Evolutionary conservation across 2,888 invertebrate genomes (phyloP), one percentile per base, ranked within the genome.

Genomic region (Lycia hirtaria): DNA sequence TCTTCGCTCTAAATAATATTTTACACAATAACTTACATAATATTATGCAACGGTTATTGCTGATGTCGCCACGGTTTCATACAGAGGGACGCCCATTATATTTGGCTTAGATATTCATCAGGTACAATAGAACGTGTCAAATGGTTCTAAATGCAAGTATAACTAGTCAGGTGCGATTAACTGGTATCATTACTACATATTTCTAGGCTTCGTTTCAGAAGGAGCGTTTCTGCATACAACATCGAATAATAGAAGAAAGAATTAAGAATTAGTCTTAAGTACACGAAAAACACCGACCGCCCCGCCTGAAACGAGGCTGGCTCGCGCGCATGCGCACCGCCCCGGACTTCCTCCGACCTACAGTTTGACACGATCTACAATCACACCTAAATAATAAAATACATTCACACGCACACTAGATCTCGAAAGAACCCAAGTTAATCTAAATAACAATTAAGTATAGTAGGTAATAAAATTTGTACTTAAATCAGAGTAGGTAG

Each of bases 361-460:
- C 67, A 67, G 70, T 81, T 81, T 79, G 84, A 82, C 85, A 84
- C 78, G 81, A 69, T 76, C 85, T 84, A 83, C 66, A 70, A 76
- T 76, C 78, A 78, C 80, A 74, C 71, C 77, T 81, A 82, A 69
- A 73, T 71, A 75, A 78, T 78, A 75, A 71, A 75, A 71, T 71
- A 73, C 70, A 72, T 77, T 78, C 75, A 74, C 74, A 69, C 77
- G 79, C 81, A 80, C 83, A 76, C 75, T 75, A 76, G 78, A 83
- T 74, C 79, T 71, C 73, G 72, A 68, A 57, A 78, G 76, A 74
- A 82, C 78, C 79, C 87, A 88, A 83, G 83, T 81, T 73, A 65
- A 87, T 85, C 85, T 87, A 87, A 87, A 86, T 86, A 91, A 91
- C 89, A 86, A 89, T 90, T 88, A 88, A 61, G 67, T 63, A 47